Evolutionary conservation across 2,888 invertebrate genomes (phyloP).

Genomic region (Charanyca ferruginea): DNA sequence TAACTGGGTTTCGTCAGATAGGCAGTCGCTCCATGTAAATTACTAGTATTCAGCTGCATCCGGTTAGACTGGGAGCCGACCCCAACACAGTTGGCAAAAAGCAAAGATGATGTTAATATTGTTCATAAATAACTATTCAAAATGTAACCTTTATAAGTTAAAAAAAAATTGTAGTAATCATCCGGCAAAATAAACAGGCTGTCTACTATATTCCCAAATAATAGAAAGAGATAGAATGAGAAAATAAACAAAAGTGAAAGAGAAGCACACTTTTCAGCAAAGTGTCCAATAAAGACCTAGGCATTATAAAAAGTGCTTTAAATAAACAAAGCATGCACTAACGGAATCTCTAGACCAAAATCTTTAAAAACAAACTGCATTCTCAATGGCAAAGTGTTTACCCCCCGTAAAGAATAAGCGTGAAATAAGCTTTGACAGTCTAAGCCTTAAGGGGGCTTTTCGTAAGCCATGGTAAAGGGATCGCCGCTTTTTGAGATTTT

Average conservation of each 20-base stretch:
- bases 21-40: too few species aligned
- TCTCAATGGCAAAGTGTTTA: constrained; percentile 26
- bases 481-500: constrained; percentile 19
- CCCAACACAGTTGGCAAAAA: too few species aligned
- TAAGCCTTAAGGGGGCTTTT: constrained; percentile 27
- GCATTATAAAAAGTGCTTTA: neutral
- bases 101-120: too few species aligned
- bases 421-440: constrained; percentile 46
- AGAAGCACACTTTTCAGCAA: neutral
- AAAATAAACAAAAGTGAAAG: neutral
- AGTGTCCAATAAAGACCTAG: neutral
- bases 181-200: neutral
- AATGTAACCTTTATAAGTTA: too few species aligned
- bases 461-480: constrained; percentile 46
- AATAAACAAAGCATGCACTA: neutral
- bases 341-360: neutral
- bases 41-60: too few species aligned
- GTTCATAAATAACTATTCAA: too few species aligned
- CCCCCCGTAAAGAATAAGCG: constrained; percentile 37
- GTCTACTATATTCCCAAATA: neutral
- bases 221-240: neutral
- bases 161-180: neutral
- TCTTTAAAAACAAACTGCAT: constrained; percentile 35
- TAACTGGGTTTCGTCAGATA: too few species aligned
- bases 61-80: too few species aligned